These are phyloP conservation scores for Odontophorus gujanensis DNA, from an alignment of 2,113 vertebrate species.

Conservation along the genomic window DNA sequence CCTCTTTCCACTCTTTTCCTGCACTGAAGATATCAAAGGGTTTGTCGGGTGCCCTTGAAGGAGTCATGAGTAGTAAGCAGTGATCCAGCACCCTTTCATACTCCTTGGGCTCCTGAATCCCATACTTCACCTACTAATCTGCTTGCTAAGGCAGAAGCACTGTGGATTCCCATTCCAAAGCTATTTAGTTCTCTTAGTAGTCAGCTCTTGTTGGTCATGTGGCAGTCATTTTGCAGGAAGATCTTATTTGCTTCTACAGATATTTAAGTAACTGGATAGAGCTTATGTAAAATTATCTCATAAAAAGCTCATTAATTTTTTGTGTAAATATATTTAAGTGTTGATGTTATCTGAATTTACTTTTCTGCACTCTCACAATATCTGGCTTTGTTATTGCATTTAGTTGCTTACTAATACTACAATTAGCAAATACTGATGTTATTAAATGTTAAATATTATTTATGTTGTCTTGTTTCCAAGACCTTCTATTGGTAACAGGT, in stretches of 20 bases:
- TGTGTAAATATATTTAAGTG: background rate
- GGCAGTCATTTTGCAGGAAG: background rate
- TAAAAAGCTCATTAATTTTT: background rate
- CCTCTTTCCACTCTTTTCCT: background rate
- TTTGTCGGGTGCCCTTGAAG: background rate
- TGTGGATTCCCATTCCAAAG: background rate
- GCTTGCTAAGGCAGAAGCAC: background rate
- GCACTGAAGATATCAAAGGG: background rate
- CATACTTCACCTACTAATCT: background rate
- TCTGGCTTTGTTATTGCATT: background rate
- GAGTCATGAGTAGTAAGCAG: background rate
- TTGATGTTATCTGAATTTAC: background rate
- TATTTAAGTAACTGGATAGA: background rate
- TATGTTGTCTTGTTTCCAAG: background rate
- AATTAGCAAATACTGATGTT: background rate
- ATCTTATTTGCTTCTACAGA: background rate
- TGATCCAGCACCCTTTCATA: fast-evolving
- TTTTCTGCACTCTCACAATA: background rate
- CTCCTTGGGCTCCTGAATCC: background rate
- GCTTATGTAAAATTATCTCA: background rate
- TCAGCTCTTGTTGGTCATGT: background rate
- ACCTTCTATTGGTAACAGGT: background rate
- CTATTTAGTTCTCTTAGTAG: background rate
- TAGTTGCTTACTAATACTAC: background rate
- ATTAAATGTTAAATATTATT: background rate